Evolutionary conservation across 2,113 vertebrate genomes (phyloP).

Genomic region (Lagopus leucura): DNA sequence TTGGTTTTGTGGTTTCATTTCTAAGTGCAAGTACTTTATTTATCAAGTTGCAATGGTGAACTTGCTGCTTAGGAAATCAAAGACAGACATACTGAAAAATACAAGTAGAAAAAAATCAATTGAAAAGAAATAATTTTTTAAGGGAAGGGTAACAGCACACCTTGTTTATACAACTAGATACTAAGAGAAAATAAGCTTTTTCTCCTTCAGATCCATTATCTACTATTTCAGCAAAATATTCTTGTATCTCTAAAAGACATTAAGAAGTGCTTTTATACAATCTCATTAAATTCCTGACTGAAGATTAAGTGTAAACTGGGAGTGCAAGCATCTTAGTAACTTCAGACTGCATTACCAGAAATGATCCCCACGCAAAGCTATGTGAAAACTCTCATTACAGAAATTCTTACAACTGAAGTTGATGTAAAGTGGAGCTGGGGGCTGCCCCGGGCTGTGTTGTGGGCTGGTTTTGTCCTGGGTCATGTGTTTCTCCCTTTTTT

Average conservation of each 20-base stretch:
- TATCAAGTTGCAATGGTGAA: neutral
- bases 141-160: neutral
- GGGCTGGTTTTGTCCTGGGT: neutral
- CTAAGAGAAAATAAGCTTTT: neutral
- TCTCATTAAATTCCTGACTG: neutral
- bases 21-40: slow-evolving; percentile 24
- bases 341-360: neutral
- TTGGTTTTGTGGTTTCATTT: neutral
- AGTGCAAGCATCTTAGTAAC: neutral
- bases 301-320: neutral
- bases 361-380: neutral
- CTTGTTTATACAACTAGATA: neutral
- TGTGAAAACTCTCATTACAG: neutral
- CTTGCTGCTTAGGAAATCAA: neutral
- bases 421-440: neutral
- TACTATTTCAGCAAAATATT: neutral
- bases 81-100: neutral
- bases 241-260: neutral
- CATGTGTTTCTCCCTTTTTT: neutral
- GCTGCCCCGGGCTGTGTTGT: no score
- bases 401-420: neutral
- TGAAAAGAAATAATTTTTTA: neutral
- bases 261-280: neutral
- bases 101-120: neutral
- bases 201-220: neutral